These are phyloP conservation scores for Artibeus jamaicensis DNA, from an alignment of 2,797 vertebrate species.

Conservation along the genomic window DNA sequence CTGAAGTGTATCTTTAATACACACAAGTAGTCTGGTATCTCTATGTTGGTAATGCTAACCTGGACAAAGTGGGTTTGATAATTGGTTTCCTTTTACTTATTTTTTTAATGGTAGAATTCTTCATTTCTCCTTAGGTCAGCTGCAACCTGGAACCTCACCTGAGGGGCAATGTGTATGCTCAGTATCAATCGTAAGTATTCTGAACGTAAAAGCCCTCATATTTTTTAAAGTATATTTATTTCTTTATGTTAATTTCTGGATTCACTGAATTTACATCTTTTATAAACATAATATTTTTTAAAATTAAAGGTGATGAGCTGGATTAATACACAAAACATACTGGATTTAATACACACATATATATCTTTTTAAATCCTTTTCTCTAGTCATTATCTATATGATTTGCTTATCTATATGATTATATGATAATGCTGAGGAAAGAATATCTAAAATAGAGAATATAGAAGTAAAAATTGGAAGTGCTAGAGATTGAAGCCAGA, in stretches of 20 bases:
- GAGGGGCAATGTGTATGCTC: slow-evolving; percentile 96
- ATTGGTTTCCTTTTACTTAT: no score
- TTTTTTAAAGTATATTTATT: neutral
- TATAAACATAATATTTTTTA: no score
- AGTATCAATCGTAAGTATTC: slow-evolving; percentile 94
- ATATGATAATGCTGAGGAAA: neutral
- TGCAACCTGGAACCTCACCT: slow-evolving; percentile 97
- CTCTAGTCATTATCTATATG: neutral
- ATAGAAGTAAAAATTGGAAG: neutral
- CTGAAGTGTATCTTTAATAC: no score
- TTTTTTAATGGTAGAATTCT: no score
- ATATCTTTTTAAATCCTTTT: slow-evolving; percentile 1
- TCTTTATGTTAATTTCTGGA: no score
- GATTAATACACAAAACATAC: no score
- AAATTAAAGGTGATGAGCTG: no score
- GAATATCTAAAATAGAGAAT: neutral
- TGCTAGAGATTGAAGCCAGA: neutral
- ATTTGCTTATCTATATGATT: slow-evolving; percentile 17
- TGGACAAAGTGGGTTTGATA: no score
- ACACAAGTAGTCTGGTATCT: neutral
- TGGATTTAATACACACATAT: neutral
- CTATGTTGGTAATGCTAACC: neutral
- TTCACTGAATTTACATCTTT: no score
- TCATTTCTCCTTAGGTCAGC: no score
- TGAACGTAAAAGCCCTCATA: no score